Evolutionary conservation across 2,113 vertebrate genomes (phyloP), one percentile per base, ranked within the genome.

Genomic region (Circaetus gallicus): DNA sequence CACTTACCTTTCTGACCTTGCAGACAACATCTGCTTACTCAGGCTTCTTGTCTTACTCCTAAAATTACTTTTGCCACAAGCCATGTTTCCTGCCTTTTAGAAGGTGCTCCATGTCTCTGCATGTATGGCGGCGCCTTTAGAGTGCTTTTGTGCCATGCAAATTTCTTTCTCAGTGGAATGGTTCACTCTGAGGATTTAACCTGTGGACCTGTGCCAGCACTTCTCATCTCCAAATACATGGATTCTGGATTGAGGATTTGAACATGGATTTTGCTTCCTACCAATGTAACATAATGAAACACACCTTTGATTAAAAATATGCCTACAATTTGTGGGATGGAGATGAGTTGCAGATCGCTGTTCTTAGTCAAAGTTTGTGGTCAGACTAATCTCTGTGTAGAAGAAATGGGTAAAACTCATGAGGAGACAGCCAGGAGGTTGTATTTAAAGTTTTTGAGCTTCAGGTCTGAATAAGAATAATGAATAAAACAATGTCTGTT

Each of bases 21-120:
- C 69, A 93, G 89, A 55, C 82, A 86, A 6, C 53, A 78, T 81
- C 65, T 95, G 89, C 93, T 94, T 85, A 43, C 77, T 95, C 70
- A 79, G 66, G 69, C 61, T 97, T 69, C 65, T 80, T 58, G 66
- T 73, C 50, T 90, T 18, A 1, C 61, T 89, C 18, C 72, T 53
- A 13, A 63, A 80, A 86, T 89, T 84, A 36, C 89, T 87, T 70
- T 84, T 91, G 91, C 93, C 84, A 80, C 47, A 19, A 89, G 94
- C 74, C 49, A 20, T 7, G 20, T 72, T 89, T 95, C 69, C 70
- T 90, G 89, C 80, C 36, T 84, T 69, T 81, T 19, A 32, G 76
- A 53, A 91, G 71, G 52, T 4, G 28, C 28, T 93, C 56, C 17
- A 0, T 95, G 91, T 84, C 74, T 92, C 62, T 93, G 95, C 92